phyloP scores from a whole-genome alignment of 1,140 invertebrate genomes.

The Choristoneura fumiferana region DNA sequence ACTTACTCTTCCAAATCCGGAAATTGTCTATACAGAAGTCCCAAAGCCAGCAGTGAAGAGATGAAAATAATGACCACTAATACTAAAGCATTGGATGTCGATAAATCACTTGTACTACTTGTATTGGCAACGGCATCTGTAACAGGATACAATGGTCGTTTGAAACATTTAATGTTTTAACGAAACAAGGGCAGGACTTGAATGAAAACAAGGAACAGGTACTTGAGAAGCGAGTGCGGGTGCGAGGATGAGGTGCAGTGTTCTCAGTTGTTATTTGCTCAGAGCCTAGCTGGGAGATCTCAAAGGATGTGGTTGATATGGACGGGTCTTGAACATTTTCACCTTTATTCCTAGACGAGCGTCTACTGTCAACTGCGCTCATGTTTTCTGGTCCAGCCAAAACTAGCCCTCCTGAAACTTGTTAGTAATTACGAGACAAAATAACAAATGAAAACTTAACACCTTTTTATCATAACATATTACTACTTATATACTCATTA shows the following conservation, averaged over 20 bases:
- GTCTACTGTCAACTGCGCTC: not conserved
- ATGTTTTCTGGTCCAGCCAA: not conserved
- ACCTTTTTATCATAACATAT: too few species aligned
- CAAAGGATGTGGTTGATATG: conserved; percentile 51
- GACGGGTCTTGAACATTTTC: conserved; percentile 54
- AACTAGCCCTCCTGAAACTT: too few species aligned
- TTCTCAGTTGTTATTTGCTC: not conserved
- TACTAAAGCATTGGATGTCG: conserved; percentile 79
- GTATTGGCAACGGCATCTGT: conserved; percentile 30
- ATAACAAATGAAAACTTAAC: too few species aligned
- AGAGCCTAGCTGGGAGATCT: conserved; percentile 13
- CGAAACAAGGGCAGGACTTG: too few species aligned
- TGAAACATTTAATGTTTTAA: too few species aligned
- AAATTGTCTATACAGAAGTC: conserved; percentile 87
- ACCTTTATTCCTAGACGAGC: conserved; percentile 39
- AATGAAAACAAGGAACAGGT: not conserved
- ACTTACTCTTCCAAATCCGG: conserved; percentile 91
- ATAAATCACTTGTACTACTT: conserved; percentile 46
- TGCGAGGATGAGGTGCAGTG: too few species aligned
- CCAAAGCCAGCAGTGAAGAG: conserved; percentile 80
- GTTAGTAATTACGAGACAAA: too few species aligned
- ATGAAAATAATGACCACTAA: conserved; percentile 83
- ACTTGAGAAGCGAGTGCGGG: not conserved
- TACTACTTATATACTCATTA: too few species aligned
- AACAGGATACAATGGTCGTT: conserved; percentile 19